Evolutionary conservation across 2,888 invertebrate genomes (phyloP), one percentile per base, ranked within the genome.

Genomic region (Cremastobaeus sp.): DNA sequence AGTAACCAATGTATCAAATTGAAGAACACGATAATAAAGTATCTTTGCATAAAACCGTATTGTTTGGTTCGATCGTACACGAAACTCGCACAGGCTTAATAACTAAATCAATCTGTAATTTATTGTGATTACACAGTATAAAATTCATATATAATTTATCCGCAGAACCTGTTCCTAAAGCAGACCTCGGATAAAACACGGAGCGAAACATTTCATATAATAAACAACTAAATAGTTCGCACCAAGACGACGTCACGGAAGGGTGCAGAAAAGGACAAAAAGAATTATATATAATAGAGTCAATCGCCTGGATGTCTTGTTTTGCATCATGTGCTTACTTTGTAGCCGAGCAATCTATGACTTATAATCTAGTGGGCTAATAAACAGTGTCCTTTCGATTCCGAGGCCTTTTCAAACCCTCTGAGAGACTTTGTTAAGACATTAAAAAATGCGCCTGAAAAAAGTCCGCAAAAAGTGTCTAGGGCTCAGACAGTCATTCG

Each of bases 241-340:
- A 57, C 41, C 21, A 20, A 9, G 41, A 41, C 35, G 47, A 54
- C 64, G 70, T 64, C n/a, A n/a, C n/a, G n/a, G n/a, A n/a, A n/a
- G n/a, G n/a, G n/a, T n/a, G n/a, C n/a, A n/a, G n/a, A 64, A 11
- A 64, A 35, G 48, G 70, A 62, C 70, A 64, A 70, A 25, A 35
- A 32, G 43, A 28, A 62, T 37, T 39, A 69, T 64, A 43, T 17
- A 64, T 55, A 66, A 57, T 39, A 30, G 25, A 30, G 64, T 55
- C 55, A 65, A 71, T 65, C 59, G 30, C 43, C 71, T 59, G 57
- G 37, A 71, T 59, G 64, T 72, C 71, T 59, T 52, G 59, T 59
- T 72, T 45, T 41, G 55, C 57, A 57, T 32, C n/a, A n/a, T n/a
- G n/a, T n/a, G n/a, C n/a, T n/a, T n/a, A n/a, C n/a, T n/a, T n/a